These are phyloP conservation scores for Octodonta nipae DNA, from an alignment of 2,888 invertebrate species.

Conservation along the genomic window DNA sequence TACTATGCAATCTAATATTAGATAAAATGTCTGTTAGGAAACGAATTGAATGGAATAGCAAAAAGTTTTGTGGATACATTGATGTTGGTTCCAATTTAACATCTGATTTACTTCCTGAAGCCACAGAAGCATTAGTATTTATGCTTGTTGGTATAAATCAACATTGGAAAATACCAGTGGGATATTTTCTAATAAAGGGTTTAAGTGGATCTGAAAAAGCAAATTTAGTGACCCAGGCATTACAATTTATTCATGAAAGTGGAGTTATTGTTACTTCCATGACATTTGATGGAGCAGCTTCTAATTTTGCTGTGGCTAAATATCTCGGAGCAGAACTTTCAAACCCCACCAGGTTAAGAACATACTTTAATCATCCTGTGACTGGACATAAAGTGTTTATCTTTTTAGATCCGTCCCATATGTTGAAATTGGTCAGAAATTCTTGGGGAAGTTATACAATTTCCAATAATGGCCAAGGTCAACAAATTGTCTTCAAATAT, in stretches of 20 bases:
- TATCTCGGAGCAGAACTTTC: slow-evolving; percentile 11
- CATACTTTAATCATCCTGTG: slow-evolving; percentile 5
- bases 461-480: slow-evolving; percentile 2
- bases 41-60: slow-evolving; percentile 13
- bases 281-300: slow-evolving; percentile 2
- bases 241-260: not conserved
- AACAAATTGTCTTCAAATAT: not conserved
- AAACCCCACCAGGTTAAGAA: slow-evolving; percentile 4
- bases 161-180: slow-evolving; percentile 13
- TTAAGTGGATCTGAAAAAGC: not conserved
- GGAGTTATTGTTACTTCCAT: not conserved
- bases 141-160: slow-evolving; percentile 17
- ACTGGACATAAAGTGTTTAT: slow-evolving; percentile 4
- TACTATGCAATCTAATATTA: slow-evolving; percentile 17
- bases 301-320: slow-evolving; percentile 10
- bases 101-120: slow-evolving; percentile 14
- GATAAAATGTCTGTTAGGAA: slow-evolving; percentile 22
- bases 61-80: slow-evolving; percentile 18
- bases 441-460: slow-evolving; percentile 2
- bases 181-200: not conserved
- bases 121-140: slow-evolving; percentile 18
- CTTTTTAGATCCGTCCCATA: slow-evolving; percentile 6
- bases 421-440: slow-evolving; percentile 6
- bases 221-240: not conserved
- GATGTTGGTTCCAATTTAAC: slow-evolving; percentile 16